Percentiles rank a stretch among this genome's conserved stretches.
These are phyloP conservation scores for Villa cingulata DNA, from an alignment of 2,888 invertebrate genomes.

Conservation along the genomic window DNA sequence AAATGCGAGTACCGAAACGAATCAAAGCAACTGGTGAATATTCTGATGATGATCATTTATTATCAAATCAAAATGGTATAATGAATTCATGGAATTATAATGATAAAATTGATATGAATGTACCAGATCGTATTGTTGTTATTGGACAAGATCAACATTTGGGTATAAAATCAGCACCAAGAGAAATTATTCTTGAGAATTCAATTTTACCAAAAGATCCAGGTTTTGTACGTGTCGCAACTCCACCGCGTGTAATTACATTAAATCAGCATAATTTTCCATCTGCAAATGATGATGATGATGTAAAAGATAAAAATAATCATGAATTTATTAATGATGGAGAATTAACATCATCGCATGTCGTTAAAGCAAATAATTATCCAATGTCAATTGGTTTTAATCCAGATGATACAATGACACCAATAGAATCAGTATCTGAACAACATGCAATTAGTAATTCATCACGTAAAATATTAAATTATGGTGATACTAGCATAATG, in stretches of 20 bases:
- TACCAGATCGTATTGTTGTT: slow-evolving; percentile 85
- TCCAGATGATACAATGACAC: slow-evolving; percentile 24
- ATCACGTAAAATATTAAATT: slow-evolving; percentile 6
- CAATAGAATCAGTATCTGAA: slow-evolving; percentile 30
- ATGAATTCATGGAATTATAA: slow-evolving; percentile 51
- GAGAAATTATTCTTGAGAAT: slow-evolving; percentile 76
- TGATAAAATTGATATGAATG: slow-evolving; percentile 80
- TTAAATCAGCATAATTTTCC: slow-evolving; percentile 75
- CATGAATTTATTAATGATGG: slow-evolving; percentile 19
- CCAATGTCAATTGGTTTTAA: slow-evolving; percentile 25
- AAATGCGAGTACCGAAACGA: slow-evolving; percentile 69
- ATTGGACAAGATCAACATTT: slow-evolving; percentile 61
- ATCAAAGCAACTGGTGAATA: slow-evolving; percentile 61
- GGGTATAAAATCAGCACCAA: slow-evolving; percentile 64
- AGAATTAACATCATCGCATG: slow-evolving; percentile 26
- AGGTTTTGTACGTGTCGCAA: slow-evolving; percentile 65
- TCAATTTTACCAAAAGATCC: slow-evolving; percentile 59
- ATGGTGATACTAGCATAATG: slow-evolving; percentile 22
- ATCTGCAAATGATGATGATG: slow-evolving; percentile 43
- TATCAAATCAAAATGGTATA: slow-evolving; percentile 43
- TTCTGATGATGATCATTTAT: slow-evolving; percentile 46
- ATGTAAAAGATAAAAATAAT: slow-evolving; percentile 17
- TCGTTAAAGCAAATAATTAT: slow-evolving; percentile 25
- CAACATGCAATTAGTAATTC: slow-evolving; percentile 11
- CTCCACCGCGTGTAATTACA: slow-evolving; percentile 79